phyloP scores from a whole-genome alignment of 1,140 invertebrate species.

The Octopus bimaculoides region DNA sequence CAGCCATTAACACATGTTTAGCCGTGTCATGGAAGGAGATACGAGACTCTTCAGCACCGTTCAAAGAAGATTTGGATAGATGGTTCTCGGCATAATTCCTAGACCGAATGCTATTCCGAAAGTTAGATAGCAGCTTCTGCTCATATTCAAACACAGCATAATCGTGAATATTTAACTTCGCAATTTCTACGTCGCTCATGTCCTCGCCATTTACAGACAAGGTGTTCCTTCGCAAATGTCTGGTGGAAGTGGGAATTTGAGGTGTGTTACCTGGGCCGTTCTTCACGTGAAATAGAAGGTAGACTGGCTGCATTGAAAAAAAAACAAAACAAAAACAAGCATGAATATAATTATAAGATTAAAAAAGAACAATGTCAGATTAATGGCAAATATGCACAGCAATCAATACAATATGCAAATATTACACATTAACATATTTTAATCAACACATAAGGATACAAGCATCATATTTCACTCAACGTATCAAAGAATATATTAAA shows the following conservation, averaged over 20 bases:
- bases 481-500: too few species aligned
- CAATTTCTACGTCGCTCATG: constrained; percentile 32
- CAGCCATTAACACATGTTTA: constrained; percentile 33
- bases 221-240: constrained; percentile 31
- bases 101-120: constrained; percentile 37
- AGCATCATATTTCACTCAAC: too few species aligned
- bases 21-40: constrained; percentile 44
- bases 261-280: constrained; percentile 49
- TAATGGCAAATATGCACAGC: too few species aligned
- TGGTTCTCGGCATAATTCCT: not conserved
- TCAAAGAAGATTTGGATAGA: not conserved
- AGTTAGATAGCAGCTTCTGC: constrained; percentile 44
- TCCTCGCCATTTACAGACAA: constrained; percentile 55
- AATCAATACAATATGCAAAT: too few species aligned
- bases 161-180: constrained; percentile 53
- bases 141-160: constrained; percentile 52
- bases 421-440: too few species aligned
- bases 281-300: constrained; percentile 44
- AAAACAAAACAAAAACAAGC: constrained; percentile 12
- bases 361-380: too few species aligned
- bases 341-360: too few species aligned
- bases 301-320: constrained; percentile 45
- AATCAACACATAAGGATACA: too few species aligned
- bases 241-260: constrained; percentile 6
- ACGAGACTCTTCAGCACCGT: not conserved